Base-by-base conservation (phyloP, 2,113 vertebrate species). In the Hippoglossus stenolepis region DNA sequence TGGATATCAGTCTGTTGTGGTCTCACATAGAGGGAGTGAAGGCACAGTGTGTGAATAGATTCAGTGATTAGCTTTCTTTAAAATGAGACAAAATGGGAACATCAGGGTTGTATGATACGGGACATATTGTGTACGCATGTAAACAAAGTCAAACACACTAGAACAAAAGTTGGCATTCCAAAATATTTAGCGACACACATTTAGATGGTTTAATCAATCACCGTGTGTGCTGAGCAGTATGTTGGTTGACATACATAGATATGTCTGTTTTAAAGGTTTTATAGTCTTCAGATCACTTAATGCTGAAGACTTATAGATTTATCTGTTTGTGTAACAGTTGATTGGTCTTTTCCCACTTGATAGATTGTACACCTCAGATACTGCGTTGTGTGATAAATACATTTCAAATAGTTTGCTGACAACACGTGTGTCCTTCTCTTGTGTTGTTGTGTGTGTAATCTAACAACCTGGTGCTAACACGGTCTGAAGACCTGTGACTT, bases 391-490 rank as follows among this genome's bases (percentile, higher is more conserved):
- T 43, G 18, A 72, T 35, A 43, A 3, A 0, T 11, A 21, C 8
- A 9, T 21, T 54, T 54, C 15, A 17, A 77, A 66, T 49, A 24
- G 24, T 43, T 49, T 49, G 2, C 17, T 10, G 26, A 17, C 18
- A 62, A 11, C 8, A 26, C 21, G 49, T 68, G 28, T 23, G 45
- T 35, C 24, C 3, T 60, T 47, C 40, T 15, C 24, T 18, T 75
- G 28, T 65, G 20, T 63, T 51, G 13, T 56, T 21, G 26, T 64
- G 8, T 68, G 35, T 28, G 14, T 61, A 26, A 53, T 24, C 13
- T 4, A 10, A 18, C 15, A n/a, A 61, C n/a, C n/a, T 20, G 69
- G 60, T 87, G 70, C 70, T 78, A 20, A 53, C 1, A 17, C 24
- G 40, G 31, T 65, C 9, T 58, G 63, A 60, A 69, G 56, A 66